Percentiles rank a stretch among this genome's conserved stretches.
These are phyloP conservation scores for Ormyrus rosae DNA, from an alignment of 2,888 invertebrate genomes.

Conservation along the genomic window DNA sequence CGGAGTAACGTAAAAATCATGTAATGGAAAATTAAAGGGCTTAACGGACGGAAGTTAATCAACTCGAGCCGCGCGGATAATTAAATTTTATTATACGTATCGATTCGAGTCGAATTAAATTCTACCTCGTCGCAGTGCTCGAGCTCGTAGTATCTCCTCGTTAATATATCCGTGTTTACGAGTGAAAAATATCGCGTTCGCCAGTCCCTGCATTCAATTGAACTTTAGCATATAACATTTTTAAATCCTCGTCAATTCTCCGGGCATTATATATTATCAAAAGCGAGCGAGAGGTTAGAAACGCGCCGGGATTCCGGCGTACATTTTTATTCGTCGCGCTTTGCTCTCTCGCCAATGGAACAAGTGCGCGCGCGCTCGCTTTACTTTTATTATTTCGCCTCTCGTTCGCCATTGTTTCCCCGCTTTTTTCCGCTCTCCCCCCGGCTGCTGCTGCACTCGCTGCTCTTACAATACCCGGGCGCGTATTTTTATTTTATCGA, in stretches of 20 bases:
- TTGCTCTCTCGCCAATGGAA: not conserved
- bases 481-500: conserved; percentile 11
- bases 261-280: too few species aligned
- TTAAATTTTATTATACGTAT: not conserved
- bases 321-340: conserved; percentile 33
- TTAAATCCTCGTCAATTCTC: too few species aligned
- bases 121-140: too few species aligned
- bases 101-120: too few species aligned
- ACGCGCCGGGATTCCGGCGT: not conserved
- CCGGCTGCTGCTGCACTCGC: not conserved
- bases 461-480: not conserved
- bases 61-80: not conserved
- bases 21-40: too few species aligned
- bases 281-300: too few species aligned
- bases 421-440: conserved; percentile 26
- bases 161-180: too few species aligned
- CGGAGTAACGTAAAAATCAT: not conserved
- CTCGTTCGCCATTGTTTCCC: conserved; percentile 33
- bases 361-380: not conserved
- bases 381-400: conserved; percentile 7
- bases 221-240: too few species aligned
- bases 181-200: too few species aligned
- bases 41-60: too few species aligned
- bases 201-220: too few species aligned
- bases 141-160: too few species aligned